These are phyloP conservation scores for Agrochola lota DNA, from an alignment of 2,888 invertebrate species.

Conservation along the genomic window DNA sequence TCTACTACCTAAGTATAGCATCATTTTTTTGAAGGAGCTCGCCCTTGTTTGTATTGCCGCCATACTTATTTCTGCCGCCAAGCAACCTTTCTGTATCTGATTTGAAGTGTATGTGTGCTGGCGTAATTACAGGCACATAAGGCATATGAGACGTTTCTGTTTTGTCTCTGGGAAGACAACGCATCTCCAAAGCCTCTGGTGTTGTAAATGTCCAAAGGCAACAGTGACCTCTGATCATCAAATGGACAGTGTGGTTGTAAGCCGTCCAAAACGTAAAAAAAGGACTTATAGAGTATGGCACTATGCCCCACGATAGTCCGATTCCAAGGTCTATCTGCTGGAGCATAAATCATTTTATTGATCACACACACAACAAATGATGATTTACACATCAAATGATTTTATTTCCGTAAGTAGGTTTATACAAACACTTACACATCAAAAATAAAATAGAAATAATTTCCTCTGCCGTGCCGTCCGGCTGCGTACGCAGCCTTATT, in stretches of 20 bases:
- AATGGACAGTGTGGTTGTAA: too few relatives aligned
- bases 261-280: background rate
- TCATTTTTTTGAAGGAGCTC: background rate
- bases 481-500: background rate
- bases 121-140: too few relatives aligned
- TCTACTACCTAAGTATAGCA: background rate
- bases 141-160: background rate
- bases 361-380: too few relatives aligned
- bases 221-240: background rate
- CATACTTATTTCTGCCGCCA: background rate
- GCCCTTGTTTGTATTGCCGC: fast-evolving
- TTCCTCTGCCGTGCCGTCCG: background rate
- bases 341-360: background rate
- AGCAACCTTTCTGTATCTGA: background rate
- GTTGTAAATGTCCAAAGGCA: background rate
- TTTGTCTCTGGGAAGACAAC: background rate
- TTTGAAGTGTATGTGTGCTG: background rate
- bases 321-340: background rate
- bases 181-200: background rate
- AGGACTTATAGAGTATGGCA: background rate
- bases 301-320: background rate
- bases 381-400: too few relatives aligned
- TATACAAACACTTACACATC: background rate
- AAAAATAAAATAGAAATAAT: background rate
- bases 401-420: background rate